Conservation (phyloP, 2,888 invertebrate genomes). For the Metopia argyrocephala region DNA sequence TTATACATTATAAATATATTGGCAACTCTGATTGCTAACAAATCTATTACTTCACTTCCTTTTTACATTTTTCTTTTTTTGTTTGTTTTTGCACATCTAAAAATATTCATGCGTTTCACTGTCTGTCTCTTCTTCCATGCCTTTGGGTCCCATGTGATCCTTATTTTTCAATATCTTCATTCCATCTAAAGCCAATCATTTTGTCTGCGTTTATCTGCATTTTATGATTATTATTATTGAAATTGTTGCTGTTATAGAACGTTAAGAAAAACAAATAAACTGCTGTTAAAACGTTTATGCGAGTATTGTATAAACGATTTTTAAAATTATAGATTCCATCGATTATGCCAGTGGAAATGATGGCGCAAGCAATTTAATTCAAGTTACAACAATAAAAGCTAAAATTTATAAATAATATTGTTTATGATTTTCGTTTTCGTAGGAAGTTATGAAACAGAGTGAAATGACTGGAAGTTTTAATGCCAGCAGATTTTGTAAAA, state of each 20-base stretch:
- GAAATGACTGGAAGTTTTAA: too few species aligned
- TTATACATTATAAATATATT: too few species aligned
- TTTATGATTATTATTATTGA: conserved; percentile 45
- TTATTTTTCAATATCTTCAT: conserved; percentile 21
- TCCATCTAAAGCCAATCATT: conserved; percentile 34
- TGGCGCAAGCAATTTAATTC: background rate
- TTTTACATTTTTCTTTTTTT: background rate
- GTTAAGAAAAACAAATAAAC: background rate
- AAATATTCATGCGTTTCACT: background rate
- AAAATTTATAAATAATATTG: too few species aligned
- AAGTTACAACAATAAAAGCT: background rate
- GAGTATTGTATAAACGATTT: background rate
- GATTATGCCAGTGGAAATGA: background rate
- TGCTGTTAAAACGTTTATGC: background rate
- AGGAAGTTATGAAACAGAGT: too few species aligned
- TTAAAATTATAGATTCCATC: background rate
- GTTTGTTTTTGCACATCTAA: background rate
- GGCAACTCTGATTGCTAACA: background rate
- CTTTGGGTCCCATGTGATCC: background rate
- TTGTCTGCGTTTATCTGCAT: conserved; percentile 35
- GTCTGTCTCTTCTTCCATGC: background rate
- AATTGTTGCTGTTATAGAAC: background rate
- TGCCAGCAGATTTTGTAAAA: too few species aligned
- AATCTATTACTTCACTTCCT: background rate
- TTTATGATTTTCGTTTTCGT: too few species aligned